Evolutionary conservation across 2,888 invertebrate genomes (phyloP).

Genomic region (Coenonympha arcania): DNA sequence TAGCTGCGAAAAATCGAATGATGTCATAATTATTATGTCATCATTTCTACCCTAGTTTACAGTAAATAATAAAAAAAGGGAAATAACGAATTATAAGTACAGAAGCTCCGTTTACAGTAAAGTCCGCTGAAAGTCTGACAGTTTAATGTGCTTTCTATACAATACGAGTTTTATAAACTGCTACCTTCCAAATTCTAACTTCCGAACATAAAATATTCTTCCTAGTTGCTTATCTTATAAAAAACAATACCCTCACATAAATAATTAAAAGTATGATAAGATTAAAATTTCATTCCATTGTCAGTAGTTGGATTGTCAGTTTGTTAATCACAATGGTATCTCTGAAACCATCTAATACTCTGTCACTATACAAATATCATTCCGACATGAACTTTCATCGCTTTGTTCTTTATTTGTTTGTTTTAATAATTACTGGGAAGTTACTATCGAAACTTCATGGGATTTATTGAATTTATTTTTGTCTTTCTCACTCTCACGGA

Average conservation of each 20-base stretch:
- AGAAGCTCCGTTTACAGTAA: no score
- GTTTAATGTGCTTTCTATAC: no score
- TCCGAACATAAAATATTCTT: not conserved
- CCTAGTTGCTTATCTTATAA: not conserved
- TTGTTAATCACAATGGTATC: not conserved
- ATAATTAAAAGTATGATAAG: not conserved
- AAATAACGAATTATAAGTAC: no score
- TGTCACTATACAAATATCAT: no score
- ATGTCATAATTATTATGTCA: no score
- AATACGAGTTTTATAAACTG: no score
- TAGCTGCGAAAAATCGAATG: no score
- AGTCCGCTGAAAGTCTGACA: no score
- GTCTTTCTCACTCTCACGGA: no score
- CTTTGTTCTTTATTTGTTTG: not conserved
- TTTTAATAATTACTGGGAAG: not conserved
- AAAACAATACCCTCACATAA: not conserved
- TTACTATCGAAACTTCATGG: not conserved
- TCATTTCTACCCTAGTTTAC: no score
- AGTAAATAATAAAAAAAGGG: no score
- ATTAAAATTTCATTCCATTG: not conserved
- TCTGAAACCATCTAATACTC: not conserved
- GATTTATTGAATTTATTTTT: no score
- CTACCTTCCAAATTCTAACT: not conserved
- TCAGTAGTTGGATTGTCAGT: slow-evolving; percentile 1
- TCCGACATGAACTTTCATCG: not conserved